Evolutionary conservation across 1,140 invertebrate genomes (phyloP).

Genomic region (Hormaphis cornu): DNA sequence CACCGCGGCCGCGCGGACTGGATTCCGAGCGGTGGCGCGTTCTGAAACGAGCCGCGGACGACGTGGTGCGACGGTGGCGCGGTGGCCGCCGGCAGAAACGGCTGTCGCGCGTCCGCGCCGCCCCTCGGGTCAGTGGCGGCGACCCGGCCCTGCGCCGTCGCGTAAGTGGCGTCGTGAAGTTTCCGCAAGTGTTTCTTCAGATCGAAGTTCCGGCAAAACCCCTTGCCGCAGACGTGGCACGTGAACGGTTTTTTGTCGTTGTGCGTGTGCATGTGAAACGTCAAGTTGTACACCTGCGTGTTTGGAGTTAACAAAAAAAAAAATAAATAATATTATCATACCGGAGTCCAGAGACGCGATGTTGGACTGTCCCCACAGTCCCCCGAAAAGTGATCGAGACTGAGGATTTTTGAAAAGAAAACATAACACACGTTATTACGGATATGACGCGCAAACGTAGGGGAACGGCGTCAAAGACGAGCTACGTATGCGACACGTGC

Average conservation of each 20-base stretch:
- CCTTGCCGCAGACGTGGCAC: conserved; percentile 88
- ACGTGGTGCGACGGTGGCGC: neutral
- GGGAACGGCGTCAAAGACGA: too few relatives aligned
- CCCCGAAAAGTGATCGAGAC: conserved; percentile 14
- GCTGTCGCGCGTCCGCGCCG: neutral
- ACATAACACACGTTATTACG: neutral
- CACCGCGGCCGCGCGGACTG: neutral
- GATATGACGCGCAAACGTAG: too few relatives aligned
- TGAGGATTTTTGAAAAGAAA: neutral
- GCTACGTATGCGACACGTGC: too few relatives aligned
- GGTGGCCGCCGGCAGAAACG: neutral
- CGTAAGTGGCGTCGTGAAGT: conserved; percentile 55
- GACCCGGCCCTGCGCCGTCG: neutral
- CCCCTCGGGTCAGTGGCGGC: neutral
- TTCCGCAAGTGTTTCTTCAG: conserved; percentile 98
- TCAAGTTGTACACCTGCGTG: conserved; percentile 96
- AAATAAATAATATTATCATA: too few relatives aligned
- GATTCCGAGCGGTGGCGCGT: neutral
- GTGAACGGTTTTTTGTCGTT: conserved; percentile 96
- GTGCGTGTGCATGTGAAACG: conserved; percentile 99
- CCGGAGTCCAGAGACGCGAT: neutral
- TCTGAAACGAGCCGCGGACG: neutral
- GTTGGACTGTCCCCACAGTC: conserved; percentile 52
- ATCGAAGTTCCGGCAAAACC: conserved; percentile 97
- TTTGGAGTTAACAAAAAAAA: conserved; percentile 55